Percentiles rank a stretch among this genome's conserved stretches.
Evolutionary conservation across 2,797 vertebrate species (phyloP).

Genomic region (Antennarius maculatus): DNA sequence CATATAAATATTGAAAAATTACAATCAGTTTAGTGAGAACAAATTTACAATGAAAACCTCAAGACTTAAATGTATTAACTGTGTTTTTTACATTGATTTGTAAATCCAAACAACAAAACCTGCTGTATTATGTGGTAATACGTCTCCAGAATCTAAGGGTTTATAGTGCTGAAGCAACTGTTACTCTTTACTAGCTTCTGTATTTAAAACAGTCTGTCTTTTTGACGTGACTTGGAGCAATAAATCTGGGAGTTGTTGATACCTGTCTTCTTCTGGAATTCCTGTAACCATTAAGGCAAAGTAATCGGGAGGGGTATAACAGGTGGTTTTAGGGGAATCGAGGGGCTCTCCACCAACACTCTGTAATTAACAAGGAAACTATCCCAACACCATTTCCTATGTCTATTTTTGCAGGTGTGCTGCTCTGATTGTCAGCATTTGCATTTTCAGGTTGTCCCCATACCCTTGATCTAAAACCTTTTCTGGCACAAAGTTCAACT

Average conservation of each 20-base stretch:
- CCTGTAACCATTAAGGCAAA: slow-evolving; percentile 72
- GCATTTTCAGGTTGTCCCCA: slow-evolving; percentile 48
- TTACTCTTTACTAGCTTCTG: slow-evolving; percentile 25
- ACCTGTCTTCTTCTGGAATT: slow-evolving; percentile 79
- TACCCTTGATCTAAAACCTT: slow-evolving; percentile 50
- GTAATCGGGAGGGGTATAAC: slow-evolving; percentile 73
- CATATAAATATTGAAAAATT: neutral
- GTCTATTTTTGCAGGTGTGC: slow-evolving; percentile 86
- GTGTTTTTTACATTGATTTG: neutral
- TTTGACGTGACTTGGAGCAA: slow-evolving; percentile 57
- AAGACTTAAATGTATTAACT: neutral
- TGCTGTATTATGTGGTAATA: neutral
- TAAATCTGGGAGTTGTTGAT: slow-evolving; percentile 80
- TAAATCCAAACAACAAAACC: neutral
- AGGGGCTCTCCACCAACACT: slow-evolving; percentile 58
- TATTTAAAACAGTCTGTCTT: slow-evolving; percentile 63
- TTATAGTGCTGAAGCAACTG: slow-evolving; percentile 37
- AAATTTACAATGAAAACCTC: neutral
- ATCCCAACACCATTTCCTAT: slow-evolving; percentile 79
- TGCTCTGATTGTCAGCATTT: slow-evolving; percentile 67
- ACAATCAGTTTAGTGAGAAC: neutral
- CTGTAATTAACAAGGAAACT: slow-evolving; percentile 84
- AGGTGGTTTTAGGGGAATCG: slow-evolving; percentile 77
- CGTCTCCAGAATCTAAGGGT: slow-evolving; percentile 4
- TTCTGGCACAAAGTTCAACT: slow-evolving; percentile 40